These are phyloP conservation scores for Orthochromis malagaraziensis DNA, from an alignment of 2,113 vertebrate species.

Conservation along the genomic window DNA sequence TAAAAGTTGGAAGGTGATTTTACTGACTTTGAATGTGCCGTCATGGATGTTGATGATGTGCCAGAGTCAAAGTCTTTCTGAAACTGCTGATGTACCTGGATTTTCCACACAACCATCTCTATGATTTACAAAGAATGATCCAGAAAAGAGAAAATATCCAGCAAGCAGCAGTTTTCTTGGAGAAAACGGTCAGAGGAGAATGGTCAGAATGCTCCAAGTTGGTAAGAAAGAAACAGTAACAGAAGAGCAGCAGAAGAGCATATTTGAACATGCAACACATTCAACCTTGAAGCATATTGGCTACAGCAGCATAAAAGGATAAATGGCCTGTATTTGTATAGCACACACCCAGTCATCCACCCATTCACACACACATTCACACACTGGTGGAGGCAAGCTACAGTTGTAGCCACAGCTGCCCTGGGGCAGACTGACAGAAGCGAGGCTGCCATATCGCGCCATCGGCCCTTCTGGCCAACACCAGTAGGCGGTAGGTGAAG, in stretches of 20 bases:
- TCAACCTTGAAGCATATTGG: not conserved
- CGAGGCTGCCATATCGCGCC: no score
- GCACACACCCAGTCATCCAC: no score
- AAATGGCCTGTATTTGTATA: no score
- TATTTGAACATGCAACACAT: not conserved
- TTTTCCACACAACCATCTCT: not conserved
- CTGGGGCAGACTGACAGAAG: no score
- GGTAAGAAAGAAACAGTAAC: not conserved
- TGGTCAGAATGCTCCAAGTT: not conserved
- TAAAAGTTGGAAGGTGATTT: not conserved
- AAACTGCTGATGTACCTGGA: not conserved
- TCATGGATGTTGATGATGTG: not conserved
- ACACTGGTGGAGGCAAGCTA: no score
- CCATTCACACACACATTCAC: no score
- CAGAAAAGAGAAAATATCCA: not conserved
- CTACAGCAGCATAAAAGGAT: not conserved
- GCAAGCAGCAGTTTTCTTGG: not conserved
- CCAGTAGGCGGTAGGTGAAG: no score
- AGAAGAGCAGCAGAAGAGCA: not conserved
- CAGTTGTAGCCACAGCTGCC: no score
- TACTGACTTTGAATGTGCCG: accelerated
- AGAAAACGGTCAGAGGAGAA: not conserved
- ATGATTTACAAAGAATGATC: not conserved
- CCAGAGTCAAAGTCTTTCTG: not conserved
- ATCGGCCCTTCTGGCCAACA: no score